Base-by-base conservation (phyloP, 1,140 invertebrate species). In the Eueides isabella region DNA sequence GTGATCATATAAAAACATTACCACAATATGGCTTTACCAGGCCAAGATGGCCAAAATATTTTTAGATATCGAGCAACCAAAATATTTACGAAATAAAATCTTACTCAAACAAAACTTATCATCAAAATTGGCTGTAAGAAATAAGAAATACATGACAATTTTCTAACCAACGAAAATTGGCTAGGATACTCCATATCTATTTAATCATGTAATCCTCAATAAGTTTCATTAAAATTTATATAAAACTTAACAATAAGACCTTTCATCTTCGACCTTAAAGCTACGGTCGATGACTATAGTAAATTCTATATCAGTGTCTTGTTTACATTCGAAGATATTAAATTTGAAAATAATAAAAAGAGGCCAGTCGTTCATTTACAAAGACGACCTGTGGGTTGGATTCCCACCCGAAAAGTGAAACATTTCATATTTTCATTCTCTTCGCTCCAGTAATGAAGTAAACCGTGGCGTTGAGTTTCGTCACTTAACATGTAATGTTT, bases 121-220 rank as follows among this genome's bases (percentile, higher is more conserved):
- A 44, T 38, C 48, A 55, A 11, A 26, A 55, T 23, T 23, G 19
- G 19, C 6, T 55, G 1, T 0, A 26, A 6, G 23, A 23, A 12
- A 23, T 55, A 19, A 55, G 19, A 55, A 23, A 55, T 14, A 55
- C 23, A 26, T 23, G 2, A 55, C 6, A n/a, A 55, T 55, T 26
- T 3, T 55, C 9, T 26, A 55, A 55, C 11, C 48, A 26, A 6
- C 12, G 9, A 55, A 55, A 4, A 12, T 55, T 26, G 23, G 7
- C n/a, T 55, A 5, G 2, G 48, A 1, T 23, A 23, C 12, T 26
- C n/a, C 48, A 55, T 55, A 23, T 55, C 48, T 55, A 55, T 55
- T 55, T 55, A 55, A 55, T 55, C 48, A 55, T 26, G 48, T 55
- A 23, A 55, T 55, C 48, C 11, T 55, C 19, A 23, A 55, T 55